Percentiles rank a stretch among this genome's conserved stretches.
Conservation (phyloP, 2,888 invertebrate species). For the Protonemura montana region DNA sequence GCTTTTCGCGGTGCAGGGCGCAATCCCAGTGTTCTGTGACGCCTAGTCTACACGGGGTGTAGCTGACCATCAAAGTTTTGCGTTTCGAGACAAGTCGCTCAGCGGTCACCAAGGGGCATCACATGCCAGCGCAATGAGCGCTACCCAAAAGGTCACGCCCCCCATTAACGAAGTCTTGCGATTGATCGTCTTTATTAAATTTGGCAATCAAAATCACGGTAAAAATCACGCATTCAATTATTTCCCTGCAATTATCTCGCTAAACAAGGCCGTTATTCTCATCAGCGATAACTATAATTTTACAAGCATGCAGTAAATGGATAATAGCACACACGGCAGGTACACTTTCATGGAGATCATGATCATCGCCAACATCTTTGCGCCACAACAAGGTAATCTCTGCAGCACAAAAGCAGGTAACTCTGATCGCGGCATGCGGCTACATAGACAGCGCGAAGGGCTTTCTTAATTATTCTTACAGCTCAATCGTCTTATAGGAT, state of each 20-base stretch:
- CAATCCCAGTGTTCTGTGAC: too few relatives aligned
- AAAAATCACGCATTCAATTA: conserved; percentile 9
- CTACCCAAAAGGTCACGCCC: not conserved
- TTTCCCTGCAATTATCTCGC: not conserved
- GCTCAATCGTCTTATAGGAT: too few relatives aligned
- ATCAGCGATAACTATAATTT: not conserved
- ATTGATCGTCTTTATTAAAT: not conserved
- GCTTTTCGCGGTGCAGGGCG: too few relatives aligned
- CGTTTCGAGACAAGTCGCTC: too few relatives aligned
- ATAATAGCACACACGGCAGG: not conserved
- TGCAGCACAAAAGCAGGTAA: not conserved
- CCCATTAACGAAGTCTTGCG: not conserved
- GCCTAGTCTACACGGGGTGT: too few relatives aligned
- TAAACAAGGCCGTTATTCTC: conserved; percentile 12
- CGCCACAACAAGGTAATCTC: not conserved
- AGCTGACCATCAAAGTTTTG: too few relatives aligned
- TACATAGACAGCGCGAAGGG: not conserved
- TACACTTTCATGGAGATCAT: not conserved
- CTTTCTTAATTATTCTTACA: not conserved
- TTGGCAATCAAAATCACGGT: not conserved
- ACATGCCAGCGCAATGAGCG: too few relatives aligned
- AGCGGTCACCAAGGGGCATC: too few relatives aligned
- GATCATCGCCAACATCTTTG: not conserved
- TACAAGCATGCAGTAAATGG: not conserved
- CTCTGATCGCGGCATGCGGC: not conserved